Conservation (phyloP, 2,888 invertebrate species). For the Lampropteryx suffumata region DNA sequence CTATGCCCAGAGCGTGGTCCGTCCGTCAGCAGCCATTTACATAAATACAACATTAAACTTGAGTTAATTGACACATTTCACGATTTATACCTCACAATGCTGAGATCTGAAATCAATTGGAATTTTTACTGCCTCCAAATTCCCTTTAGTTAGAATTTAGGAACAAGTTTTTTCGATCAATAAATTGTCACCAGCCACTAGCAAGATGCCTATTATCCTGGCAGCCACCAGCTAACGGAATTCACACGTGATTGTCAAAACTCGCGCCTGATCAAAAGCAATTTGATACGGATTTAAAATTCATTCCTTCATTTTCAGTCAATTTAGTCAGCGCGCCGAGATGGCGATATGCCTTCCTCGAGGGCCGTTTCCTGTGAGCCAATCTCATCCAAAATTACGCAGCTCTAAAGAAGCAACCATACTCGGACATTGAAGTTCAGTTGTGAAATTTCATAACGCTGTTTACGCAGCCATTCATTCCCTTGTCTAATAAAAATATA, state of each 20-base stretch:
- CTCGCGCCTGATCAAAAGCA: slow-evolving; percentile 37
- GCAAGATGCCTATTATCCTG: slow-evolving; percentile 32
- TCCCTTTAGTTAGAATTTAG: slow-evolving; percentile 20
- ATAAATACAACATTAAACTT: slow-evolving; percentile 78
- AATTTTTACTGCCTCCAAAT: slow-evolving; percentile 38
- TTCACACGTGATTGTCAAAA: slow-evolving; percentile 35
- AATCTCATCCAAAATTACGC: slow-evolving; percentile 38
- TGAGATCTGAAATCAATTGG: slow-evolving; percentile 42
- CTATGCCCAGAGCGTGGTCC: slow-evolving; percentile 51
- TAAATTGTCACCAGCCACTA: slow-evolving; percentile 33
- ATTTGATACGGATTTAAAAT: slow-evolving; percentile 41
- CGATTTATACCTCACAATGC: slow-evolving; percentile 73
- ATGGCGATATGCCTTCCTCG: slow-evolving; percentile 23
- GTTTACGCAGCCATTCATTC: slow-evolving; percentile 26
- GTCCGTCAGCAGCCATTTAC: slow-evolving; percentile 70
- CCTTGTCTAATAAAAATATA: slow-evolving; percentile 34
- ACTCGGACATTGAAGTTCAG: slow-evolving; percentile 19
- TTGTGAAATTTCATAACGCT: slow-evolving; percentile 26
- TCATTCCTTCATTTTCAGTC: slow-evolving; percentile 40
- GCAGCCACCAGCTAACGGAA: slow-evolving; percentile 7
- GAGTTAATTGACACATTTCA: slow-evolving; percentile 81
- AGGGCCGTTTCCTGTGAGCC: slow-evolving; percentile 31
- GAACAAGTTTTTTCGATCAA: slow-evolving; percentile 31
- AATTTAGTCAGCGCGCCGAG: slow-evolving; percentile 29
- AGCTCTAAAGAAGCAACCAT: slow-evolving; percentile 26